These are phyloP conservation scores for Neoaliturus tenellus DNA, from an alignment of 2,888 invertebrate species.

Conservation along the genomic window DNA sequence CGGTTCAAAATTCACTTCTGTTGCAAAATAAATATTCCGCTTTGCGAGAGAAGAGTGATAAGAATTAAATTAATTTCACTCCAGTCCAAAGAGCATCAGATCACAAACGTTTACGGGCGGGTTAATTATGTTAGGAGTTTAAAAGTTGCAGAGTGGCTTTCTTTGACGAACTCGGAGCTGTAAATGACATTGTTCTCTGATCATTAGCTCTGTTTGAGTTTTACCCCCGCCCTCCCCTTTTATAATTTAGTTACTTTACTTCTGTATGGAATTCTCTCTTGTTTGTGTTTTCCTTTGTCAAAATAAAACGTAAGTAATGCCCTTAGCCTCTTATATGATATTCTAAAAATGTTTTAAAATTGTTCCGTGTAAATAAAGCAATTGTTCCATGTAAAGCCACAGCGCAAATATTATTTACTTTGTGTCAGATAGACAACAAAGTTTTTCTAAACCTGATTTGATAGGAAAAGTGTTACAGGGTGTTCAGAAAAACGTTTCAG, in stretches of 20 bases:
- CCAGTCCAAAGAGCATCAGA: not conserved
- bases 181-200: conserved; percentile 26
- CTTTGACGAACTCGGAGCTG: conserved; percentile 18
- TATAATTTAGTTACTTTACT: not conserved
- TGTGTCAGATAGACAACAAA: too few species aligned
- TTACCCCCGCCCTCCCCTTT: not conserved
- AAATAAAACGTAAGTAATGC: too few species aligned
- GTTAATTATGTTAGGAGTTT: conserved; percentile 30
- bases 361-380: too few species aligned
- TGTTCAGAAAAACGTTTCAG: too few species aligned
- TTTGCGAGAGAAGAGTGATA: not conserved
- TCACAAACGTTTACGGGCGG: conserved; percentile 14
- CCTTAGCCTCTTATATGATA: too few species aligned
- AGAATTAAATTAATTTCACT: conserved; percentile 11
- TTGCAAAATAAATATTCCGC: not conserved
- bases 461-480: too few species aligned
- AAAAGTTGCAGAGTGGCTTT: conserved; percentile 29
- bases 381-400: too few species aligned
- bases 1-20: not conserved
- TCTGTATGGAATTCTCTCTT: not conserved
- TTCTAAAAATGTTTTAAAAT: too few species aligned
- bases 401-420: too few species aligned
- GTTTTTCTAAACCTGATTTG: too few species aligned
- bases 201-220: conserved; percentile 35
- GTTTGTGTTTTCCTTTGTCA: not conserved